Percentiles rank a stretch among this genome's conserved stretches.
phyloP scores from a whole-genome alignment of 2,113 vertebrate species.

The Connochaetes taurinus region DNA sequence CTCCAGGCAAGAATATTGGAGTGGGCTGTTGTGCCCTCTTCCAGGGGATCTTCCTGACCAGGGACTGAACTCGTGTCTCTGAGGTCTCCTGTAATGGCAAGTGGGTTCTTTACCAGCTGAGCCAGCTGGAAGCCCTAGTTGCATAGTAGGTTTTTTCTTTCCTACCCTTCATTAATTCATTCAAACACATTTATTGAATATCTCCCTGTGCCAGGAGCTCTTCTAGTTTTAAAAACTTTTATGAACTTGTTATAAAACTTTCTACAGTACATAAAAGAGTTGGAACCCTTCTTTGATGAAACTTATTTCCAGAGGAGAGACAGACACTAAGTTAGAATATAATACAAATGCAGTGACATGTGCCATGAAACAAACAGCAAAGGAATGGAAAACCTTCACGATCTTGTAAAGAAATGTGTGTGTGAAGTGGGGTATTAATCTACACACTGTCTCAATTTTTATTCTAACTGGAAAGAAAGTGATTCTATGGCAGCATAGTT shows the following conservation, averaged over 20 bases:
- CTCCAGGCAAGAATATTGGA: neutral
- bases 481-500: fast-evolving
- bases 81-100: neutral
- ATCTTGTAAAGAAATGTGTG: neutral
- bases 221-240: neutral
- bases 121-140: neutral
- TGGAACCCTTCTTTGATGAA: neutral
- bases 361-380: neutral
- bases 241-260: neutral
- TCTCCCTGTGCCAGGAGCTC: neutral
- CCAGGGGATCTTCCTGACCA: neutral
- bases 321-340: neutral
- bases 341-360: neutral
- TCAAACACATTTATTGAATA: neutral
- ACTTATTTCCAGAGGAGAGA: neutral
- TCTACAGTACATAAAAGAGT: neutral
- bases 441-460: neutral
- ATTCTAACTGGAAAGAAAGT: neutral
- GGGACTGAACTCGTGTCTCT: neutral
- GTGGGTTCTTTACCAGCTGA: neutral
- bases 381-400: neutral
- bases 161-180: neutral
- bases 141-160: neutral
- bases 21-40: neutral
- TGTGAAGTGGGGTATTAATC: neutral